phyloP scores from a whole-genome alignment of 2,797 vertebrate genomes.

The Chrysocyon brachyurus region DNA sequence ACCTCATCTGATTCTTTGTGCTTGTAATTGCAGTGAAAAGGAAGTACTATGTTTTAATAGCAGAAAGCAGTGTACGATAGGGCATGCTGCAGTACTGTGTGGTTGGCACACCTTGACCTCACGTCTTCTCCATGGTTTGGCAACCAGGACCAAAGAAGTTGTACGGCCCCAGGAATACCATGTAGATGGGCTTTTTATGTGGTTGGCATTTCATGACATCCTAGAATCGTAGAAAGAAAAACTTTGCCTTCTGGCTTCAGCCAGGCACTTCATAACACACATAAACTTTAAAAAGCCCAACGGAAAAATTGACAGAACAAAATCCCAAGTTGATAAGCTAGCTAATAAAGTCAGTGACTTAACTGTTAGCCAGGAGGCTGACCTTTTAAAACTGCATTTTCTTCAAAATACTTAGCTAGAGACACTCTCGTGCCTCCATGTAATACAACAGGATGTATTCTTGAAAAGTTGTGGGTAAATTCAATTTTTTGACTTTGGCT shows the following conservation, averaged over 20 bases:
- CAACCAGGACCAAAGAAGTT: background rate
- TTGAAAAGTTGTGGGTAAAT: slow-evolving; percentile 19
- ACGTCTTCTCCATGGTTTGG: background rate
- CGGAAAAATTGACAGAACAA: slow-evolving; percentile 56
- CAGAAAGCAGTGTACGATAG: background rate
- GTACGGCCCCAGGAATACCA: background rate
- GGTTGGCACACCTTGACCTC: background rate
- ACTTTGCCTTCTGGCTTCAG: slow-evolving; percentile 40
- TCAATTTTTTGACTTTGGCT: background rate
- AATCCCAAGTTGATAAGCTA: slow-evolving; percentile 57
- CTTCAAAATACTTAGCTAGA: slow-evolving; percentile 21
- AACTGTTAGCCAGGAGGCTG: slow-evolving; percentile 26
- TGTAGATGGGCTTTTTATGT: background rate
- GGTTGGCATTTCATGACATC: background rate
- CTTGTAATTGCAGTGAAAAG: background rate
- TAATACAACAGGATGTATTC: background rate
- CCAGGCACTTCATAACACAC: slow-evolving; percentile 58
- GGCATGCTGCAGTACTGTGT: background rate
- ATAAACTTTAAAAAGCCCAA: slow-evolving; percentile 64
- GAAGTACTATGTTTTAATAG: background rate
- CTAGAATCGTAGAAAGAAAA: slow-evolving; percentile 15
- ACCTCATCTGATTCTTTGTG: background rate
- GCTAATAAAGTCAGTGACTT: slow-evolving; percentile 52
- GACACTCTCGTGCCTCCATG: background rate
- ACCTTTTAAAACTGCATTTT: slow-evolving; percentile 67